Evolutionary conservation across 2,888 invertebrate genomes (phyloP).

Genomic region (Bellardia pandia): DNA sequence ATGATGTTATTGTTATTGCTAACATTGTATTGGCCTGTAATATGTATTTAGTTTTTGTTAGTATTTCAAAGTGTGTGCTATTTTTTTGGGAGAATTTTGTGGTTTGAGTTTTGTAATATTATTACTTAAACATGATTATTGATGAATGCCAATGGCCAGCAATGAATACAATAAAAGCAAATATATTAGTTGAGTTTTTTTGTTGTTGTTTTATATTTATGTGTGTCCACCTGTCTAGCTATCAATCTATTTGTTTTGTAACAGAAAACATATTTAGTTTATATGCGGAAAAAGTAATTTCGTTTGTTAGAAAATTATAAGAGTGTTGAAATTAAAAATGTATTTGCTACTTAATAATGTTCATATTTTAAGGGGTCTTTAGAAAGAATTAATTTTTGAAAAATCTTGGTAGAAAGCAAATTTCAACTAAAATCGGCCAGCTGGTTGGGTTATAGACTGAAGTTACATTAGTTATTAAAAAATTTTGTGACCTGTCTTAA

Average conservation of each 20-base stretch:
- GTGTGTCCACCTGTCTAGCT: neutral
- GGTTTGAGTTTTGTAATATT: slow-evolving; percentile 19
- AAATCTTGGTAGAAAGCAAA: no score
- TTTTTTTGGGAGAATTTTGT: neutral
- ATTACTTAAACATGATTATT: slow-evolving; percentile 22
- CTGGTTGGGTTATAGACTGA: no score
- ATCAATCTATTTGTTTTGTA: neutral
- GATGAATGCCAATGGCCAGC: slow-evolving; percentile 5
- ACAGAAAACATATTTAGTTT: neutral
- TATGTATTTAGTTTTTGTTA: slow-evolving; percentile 24
- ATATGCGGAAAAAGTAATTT: neutral
- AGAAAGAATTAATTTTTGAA: no score
- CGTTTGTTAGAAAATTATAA: neutral
- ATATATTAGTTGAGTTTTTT: slow-evolving; percentile 4
- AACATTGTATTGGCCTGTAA: slow-evolving; percentile 21
- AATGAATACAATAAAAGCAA: neutral
- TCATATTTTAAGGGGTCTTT: no score
- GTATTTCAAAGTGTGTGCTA: neutral
- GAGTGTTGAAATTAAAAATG: neutral
- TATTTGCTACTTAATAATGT: no score
- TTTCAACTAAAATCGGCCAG: no score
- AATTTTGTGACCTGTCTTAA: no score
- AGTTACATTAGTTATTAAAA: no score
- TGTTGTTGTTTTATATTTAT: neutral
- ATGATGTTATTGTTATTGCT: neutral